These are phyloP conservation scores for Drosophila auraria DNA, from an alignment of 1,140 invertebrate genomes.

Conservation along the genomic window DNA sequence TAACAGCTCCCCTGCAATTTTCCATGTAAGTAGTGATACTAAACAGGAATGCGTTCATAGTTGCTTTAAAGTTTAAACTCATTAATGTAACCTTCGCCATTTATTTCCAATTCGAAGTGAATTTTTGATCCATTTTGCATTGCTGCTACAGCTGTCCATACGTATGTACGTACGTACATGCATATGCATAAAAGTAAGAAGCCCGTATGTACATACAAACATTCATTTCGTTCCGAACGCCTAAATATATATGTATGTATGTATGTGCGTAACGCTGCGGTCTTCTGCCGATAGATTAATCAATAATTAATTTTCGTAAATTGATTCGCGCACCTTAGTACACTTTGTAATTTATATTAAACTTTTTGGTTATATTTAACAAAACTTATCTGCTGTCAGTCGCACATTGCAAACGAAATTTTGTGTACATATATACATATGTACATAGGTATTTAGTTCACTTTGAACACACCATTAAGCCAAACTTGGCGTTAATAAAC, in stretches of 20 bases:
- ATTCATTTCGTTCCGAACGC: conserved; percentile 21
- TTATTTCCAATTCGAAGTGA: neutral
- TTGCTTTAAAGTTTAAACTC: neutral
- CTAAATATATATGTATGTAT: conserved; percentile 30
- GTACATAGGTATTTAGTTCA: conserved; percentile 26
- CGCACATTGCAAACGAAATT: conserved; percentile 19
- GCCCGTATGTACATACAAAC: conserved; percentile 23
- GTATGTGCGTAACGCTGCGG: conserved; percentile 21
- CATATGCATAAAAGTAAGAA: conserved; percentile 15
- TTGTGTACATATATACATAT: conserved; percentile 36
- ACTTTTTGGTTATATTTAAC: conserved; percentile 1
- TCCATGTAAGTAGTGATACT: neutral
- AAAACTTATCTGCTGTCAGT: conserved; percentile 21
- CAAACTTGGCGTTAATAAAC: neutral
- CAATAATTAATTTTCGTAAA: conserved; percentile 35
- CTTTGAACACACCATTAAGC: neutral
- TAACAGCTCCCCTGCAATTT: neutral
- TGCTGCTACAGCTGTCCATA: conserved; percentile 31
- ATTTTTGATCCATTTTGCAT: conserved; percentile 28
- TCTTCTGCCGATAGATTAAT: conserved; percentile 43
- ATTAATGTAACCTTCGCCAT: neutral
- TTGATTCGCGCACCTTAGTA: neutral
- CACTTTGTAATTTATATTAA: no score
- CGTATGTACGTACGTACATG: conserved; percentile 14
- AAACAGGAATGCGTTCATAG: no score